Percentiles rank a stretch among this genome's conserved stretches.
Evolutionary conservation across 2,888 invertebrate genomes (phyloP).

Genomic region (Griposia aprilina): DNA sequence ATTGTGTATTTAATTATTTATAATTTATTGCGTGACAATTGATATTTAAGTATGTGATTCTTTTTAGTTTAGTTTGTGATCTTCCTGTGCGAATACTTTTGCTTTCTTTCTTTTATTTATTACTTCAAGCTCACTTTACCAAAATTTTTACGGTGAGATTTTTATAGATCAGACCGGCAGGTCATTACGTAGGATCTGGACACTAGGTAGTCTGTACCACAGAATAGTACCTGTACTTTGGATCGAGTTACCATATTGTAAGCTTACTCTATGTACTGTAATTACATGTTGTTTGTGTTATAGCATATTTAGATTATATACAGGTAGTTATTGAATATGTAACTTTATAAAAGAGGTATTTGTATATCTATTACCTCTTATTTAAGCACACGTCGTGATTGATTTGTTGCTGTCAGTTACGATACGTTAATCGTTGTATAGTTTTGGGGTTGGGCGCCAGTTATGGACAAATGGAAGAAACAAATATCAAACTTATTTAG

Average conservation of each 20-base stretch:
- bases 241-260: not conserved
- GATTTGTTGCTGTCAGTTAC: no score
- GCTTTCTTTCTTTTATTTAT: not conserved
- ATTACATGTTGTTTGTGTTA: not conserved
- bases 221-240: not conserved
- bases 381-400: not conserved
- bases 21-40: no score
- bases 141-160: not conserved
- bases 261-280: not conserved
- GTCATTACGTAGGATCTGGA: not conserved
- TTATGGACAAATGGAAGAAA: not conserved
- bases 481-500: not conserved
- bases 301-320: not conserved
- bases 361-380: not conserved
- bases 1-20: no score
- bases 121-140: not conserved
- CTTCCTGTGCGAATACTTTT: not conserved
- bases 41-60: not conserved
- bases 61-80: not conserved
- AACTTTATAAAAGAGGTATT: not conserved
- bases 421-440: no score
- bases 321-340: not conserved
- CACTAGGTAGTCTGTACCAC: not conserved
- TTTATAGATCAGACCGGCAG: not conserved
- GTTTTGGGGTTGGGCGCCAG: not conserved